These are phyloP conservation scores for Dysdera silvatica DNA, from an alignment of 1,140 invertebrate genomes.

Conservation along the genomic window DNA sequence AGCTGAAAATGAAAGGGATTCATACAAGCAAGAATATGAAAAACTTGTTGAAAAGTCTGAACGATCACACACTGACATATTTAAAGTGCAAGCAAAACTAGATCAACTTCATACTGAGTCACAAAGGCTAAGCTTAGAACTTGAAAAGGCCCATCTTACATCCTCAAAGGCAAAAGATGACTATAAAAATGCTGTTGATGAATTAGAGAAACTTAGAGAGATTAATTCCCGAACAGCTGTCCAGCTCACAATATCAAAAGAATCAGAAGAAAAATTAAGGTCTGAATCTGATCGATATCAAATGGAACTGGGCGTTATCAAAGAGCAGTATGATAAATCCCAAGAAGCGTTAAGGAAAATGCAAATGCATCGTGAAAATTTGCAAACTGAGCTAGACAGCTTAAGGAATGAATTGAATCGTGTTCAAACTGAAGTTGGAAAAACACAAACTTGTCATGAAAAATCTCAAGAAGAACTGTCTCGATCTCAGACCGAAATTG, in stretches of 20 bases:
- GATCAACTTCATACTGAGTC: slow-evolving; percentile 77
- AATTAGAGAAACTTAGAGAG: slow-evolving; percentile 70
- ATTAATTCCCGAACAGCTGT: slow-evolving; percentile 74
- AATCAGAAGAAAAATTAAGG: slow-evolving; percentile 82
- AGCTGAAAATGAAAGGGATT: slow-evolving; percentile 77
- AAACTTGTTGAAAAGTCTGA: slow-evolving; percentile 88
- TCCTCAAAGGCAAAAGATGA: slow-evolving; percentile 74
- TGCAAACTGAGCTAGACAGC: slow-evolving; percentile 72
- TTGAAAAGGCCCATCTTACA: slow-evolving; percentile 71
- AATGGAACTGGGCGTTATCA: slow-evolving; percentile 71
- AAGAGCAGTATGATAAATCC: slow-evolving; percentile 81
- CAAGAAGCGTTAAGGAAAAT: slow-evolving; percentile 71
- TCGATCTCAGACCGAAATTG: slow-evolving; percentile 72
- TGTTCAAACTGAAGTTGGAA: slow-evolving; percentile 64
- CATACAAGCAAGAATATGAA: slow-evolving; percentile 78
- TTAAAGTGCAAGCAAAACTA: slow-evolving; percentile 74
- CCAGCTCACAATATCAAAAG: slow-evolving; percentile 73
- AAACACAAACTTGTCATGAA: slow-evolving; percentile 71
- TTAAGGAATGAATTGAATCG: slow-evolving; percentile 61
- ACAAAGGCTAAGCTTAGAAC: slow-evolving; percentile 71
- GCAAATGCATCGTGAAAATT: slow-evolving; percentile 75
- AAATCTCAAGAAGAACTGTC: slow-evolving; percentile 79
- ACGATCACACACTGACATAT: slow-evolving; percentile 75
- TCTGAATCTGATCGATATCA: slow-evolving; percentile 70
- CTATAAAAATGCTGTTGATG: slow-evolving; percentile 73